Percentiles rank a stretch among this genome's conserved stretches.
These are phyloP conservation scores for Cheilosia variabilis DNA, from an alignment of 2,888 invertebrate genomes.

Conservation along the genomic window DNA sequence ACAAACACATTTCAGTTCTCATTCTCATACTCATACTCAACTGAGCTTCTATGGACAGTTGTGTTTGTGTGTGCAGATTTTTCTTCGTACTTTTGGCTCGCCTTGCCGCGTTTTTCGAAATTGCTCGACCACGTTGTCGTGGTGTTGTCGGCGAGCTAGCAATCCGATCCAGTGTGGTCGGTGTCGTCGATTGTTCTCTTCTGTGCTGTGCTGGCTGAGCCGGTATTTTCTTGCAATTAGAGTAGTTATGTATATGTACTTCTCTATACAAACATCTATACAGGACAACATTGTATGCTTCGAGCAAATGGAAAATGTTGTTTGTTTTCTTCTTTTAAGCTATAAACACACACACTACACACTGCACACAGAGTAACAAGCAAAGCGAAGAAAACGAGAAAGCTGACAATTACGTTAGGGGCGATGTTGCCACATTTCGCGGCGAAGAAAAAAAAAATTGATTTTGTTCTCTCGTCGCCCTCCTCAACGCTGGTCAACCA, in stretches of 20 bases:
- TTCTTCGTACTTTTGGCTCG: slow-evolving; percentile 24
- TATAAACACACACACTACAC: no score
- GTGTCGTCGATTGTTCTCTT: slow-evolving; percentile 23
- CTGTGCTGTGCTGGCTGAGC: slow-evolving; percentile 39
- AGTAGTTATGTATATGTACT: neutral
- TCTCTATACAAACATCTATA: slow-evolving; percentile 1
- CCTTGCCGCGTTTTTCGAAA: slow-evolving; percentile 3
- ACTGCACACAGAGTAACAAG: neutral
- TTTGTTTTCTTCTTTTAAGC: slow-evolving; percentile 27
- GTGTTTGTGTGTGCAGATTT: slow-evolving; percentile 43
- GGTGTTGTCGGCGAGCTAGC: slow-evolving; percentile 33
- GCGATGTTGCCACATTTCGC: slow-evolving; percentile 52
- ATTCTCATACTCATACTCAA: neutral
- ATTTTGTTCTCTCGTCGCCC: slow-evolving; percentile 2
- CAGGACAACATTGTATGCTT: slow-evolving; percentile 21
- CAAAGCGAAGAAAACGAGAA: slow-evolving; percentile 44
- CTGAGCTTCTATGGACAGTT: neutral
- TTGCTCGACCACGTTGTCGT: slow-evolving; percentile 28
- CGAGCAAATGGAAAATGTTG: slow-evolving; percentile 37
- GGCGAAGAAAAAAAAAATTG: slow-evolving; percentile 11
- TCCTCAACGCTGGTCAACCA: neutral
- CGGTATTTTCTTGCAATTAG: slow-evolving; percentile 59
- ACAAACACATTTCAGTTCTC: no score
- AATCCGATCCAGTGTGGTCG: slow-evolving; percentile 42
- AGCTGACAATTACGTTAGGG: slow-evolving; percentile 50